Conservation (phyloP, 2,797 vertebrate genomes). For the Erethizon dorsatum region DNA sequence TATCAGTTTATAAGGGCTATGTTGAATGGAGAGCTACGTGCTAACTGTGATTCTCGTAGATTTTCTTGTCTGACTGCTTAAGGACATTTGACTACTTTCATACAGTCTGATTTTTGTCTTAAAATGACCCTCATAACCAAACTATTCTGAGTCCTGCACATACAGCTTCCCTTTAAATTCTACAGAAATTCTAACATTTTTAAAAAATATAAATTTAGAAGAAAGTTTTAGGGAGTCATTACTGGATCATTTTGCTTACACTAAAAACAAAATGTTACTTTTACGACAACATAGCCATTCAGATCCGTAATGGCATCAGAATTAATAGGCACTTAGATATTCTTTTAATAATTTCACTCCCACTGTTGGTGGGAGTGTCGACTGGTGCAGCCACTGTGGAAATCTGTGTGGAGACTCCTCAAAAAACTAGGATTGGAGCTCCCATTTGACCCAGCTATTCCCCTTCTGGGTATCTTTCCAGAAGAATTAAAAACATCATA, state of each 20-base stretch:
- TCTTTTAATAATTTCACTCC: conserved; percentile 5
- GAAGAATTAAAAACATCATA: too few relatives aligned
- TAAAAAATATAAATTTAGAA: not conserved
- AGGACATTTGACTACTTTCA: not conserved
- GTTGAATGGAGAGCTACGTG: not conserved
- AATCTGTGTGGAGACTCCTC: too few relatives aligned
- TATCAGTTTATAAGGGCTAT: not conserved
- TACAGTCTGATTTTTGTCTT: not conserved
- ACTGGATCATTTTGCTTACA: not conserved
- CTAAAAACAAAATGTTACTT: not conserved
- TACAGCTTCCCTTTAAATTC: not conserved
- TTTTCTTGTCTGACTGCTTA: not conserved
- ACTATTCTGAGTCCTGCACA: not conserved
- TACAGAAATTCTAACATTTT: not conserved
- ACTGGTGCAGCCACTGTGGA: too few relatives aligned
- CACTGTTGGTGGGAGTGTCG: too few relatives aligned
- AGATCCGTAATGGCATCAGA: not conserved
- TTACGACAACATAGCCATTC: not conserved
- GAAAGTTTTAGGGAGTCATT: not conserved
- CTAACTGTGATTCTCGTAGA: not conserved
- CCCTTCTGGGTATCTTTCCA: too few relatives aligned
- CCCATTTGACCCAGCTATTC: too few relatives aligned
- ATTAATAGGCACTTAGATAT: not conserved
- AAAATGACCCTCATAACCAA: not conserved
- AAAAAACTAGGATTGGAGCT: too few relatives aligned